Percentiles rank a stretch among this genome's conserved stretches.
Conservation (phyloP, 2,797 vertebrate species). For the Gambelia wislizenii region DNA sequence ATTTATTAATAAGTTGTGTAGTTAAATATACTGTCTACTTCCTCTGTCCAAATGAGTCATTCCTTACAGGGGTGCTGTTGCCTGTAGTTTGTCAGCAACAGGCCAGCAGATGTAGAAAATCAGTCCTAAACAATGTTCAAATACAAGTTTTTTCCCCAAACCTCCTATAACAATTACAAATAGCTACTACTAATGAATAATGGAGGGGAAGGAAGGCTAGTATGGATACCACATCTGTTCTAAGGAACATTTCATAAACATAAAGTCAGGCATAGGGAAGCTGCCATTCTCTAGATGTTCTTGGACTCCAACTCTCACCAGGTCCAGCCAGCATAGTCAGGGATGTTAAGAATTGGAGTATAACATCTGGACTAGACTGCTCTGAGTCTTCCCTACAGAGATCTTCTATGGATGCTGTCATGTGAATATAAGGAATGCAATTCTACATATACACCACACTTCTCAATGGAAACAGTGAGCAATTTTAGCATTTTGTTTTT, state of each 20-base stretch:
- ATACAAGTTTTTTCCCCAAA: conserved; percentile 84
- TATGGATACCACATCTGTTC: conserved; percentile 86
- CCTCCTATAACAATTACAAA: conserved; percentile 68
- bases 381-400: neutral
- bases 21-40: conserved; percentile 53
- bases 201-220: conserved; percentile 81
- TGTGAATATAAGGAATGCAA: no score
- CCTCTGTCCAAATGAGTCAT: conserved; percentile 40
- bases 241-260: conserved; percentile 23
- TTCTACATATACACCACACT: no score
- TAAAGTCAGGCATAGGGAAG: no score
- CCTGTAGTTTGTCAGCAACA: conserved; percentile 82
- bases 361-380: neutral
- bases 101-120: conserved; percentile 84
- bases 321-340: neutral
- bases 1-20: conserved; percentile 23
- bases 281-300: neutral
- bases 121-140: conserved; percentile 94
- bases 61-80: conserved; percentile 77
- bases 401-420: neutral
- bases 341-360: neutral
- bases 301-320: neutral
- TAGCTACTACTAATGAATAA: conserved; percentile 90
- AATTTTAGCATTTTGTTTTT: no score
- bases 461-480: no score